Base-by-base conservation (phyloP, 2,888 invertebrate genomes). In the Schrankia costaestrigalis region DNA sequence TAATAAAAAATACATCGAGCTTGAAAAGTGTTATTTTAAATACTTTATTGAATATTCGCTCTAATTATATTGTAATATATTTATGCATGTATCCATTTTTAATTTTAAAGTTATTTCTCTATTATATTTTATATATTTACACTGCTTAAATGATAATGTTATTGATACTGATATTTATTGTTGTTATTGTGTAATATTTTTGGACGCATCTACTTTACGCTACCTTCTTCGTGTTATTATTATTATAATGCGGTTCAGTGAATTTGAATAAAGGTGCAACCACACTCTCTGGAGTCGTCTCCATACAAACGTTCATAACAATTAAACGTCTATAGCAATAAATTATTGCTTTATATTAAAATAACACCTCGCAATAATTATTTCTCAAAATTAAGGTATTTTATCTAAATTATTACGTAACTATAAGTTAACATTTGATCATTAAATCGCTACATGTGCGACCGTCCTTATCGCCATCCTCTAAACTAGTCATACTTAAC, bases 381-480 rank as follows among this genome's bases (percentile, higher is more conserved):
- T 76, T 81, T 80, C 55, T 74, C 80, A 77, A 84, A 84, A 78
- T 78, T 79, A 76, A 78, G 69, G 56, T 74, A 71, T 69, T 68
- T 71, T 70, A 76, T 67, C 74, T 56, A 78, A 78, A 78, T 75
- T 73, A 68, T 75, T 77, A 67, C 63, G 54, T 73, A 73, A 72
- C 47, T 62, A 70, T 79, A 79, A 77, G 73, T 83, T 78, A 69
- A 67, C 36, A 56, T 71, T 78, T 56, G 66, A 71, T 68, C 72
- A 77, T 77, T 71, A 68, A 46, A 81, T 83, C 84, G 84, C 84
- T 78, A 65, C 55, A 66, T 77, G 65, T 75, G 81, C 84, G 84
- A 84, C 87, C 87, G 87, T 87, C 87, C 87, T 76, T 71, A 78
- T 78, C 83, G 86, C 86, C 87, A 87, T 87, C 87, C 86, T 87